phyloP scores from a whole-genome alignment of 2,113 vertebrate genomes.

The Istiophorus platypterus region DNA sequence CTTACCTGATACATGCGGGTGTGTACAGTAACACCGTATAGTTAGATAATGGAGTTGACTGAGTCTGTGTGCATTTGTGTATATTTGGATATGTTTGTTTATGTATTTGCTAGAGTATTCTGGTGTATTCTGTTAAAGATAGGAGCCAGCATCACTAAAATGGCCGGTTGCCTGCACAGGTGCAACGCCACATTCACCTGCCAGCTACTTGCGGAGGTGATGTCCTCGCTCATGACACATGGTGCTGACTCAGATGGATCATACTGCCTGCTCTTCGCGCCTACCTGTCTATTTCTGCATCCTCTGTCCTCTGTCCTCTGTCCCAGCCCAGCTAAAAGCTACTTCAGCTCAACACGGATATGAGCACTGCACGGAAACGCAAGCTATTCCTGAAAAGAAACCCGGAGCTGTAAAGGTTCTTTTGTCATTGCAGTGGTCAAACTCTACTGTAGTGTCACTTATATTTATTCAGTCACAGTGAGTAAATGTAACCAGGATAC shows the following conservation, averaged over 20 bases:
- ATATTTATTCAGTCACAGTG: constrained; percentile 5
- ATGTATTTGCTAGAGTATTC: constrained; percentile 6
- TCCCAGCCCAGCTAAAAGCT: constrained; percentile 47
- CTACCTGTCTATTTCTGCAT: constrained; percentile 37
- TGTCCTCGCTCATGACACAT: constrained; percentile 66
- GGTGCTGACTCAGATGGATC: constrained; percentile 72
- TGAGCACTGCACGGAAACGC: constrained; percentile 19
- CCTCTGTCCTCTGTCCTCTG: constrained; percentile 39
- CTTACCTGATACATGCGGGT: constrained; percentile 51
- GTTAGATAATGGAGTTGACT: constrained; percentile 1
- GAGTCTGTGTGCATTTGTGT: constrained; percentile 31
- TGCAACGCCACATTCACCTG: constrained; percentile 61
- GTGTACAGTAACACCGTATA: background rate
- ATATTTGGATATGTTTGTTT: constrained; percentile 44
- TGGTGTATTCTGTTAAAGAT: constrained; percentile 61
- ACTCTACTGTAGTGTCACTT: constrained; percentile 5
- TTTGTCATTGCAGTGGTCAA: background rate
- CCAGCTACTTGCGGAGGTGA: constrained; percentile 68
- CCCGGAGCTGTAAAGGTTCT: background rate
- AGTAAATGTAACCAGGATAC: constrained; percentile 17
- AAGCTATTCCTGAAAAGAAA: constrained; percentile 29
- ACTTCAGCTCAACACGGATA: constrained; percentile 20
- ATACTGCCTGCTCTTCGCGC: constrained; percentile 33
- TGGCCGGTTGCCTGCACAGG: constrained; percentile 68
- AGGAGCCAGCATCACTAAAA: constrained; percentile 41